phyloP scores from a whole-genome alignment of 2,113 vertebrate species.

The Periophthalmodon schlosseri region DNA sequence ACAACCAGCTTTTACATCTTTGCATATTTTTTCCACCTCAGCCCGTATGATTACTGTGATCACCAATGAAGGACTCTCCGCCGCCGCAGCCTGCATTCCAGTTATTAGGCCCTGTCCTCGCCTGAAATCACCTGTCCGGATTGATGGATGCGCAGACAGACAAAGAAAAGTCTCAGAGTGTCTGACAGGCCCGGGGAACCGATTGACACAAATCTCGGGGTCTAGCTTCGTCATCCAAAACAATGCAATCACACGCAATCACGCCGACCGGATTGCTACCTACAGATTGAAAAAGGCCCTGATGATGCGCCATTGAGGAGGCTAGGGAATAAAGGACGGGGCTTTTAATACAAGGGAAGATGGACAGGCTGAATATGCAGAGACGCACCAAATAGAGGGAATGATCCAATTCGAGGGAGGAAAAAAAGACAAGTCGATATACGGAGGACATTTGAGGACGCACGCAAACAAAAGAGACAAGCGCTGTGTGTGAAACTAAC shows the following conservation, averaged over 20 bases:
- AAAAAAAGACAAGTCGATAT: constrained; percentile 7
- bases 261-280: constrained; percentile 44
- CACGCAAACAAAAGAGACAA: constrained; percentile 11
- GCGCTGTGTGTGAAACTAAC: not conserved
- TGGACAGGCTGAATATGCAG: constrained; percentile 19
- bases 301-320: constrained; percentile 48
- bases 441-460: constrained; percentile 32
- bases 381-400: constrained; percentile 29
- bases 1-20: not conserved
- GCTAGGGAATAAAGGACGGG: constrained; percentile 47
- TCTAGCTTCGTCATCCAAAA: constrained; percentile 48
- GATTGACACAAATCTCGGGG: constrained; percentile 20
- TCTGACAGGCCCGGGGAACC: constrained; percentile 28
- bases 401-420: constrained; percentile 30
- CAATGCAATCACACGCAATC: constrained; percentile 65
- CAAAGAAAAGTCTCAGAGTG: not conserved
- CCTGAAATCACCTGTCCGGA: constrained; percentile 35
- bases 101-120: constrained; percentile 34
- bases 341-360: constrained; percentile 38
- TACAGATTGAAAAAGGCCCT: constrained; percentile 59
- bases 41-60: constrained; percentile 18
- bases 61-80: constrained; percentile 21
- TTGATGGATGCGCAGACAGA: constrained; percentile 11
- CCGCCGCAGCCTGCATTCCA: constrained; percentile 1
- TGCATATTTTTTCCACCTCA: not conserved